Conservation (phyloP, 2,113 vertebrate species). For the Coracopsis vasa region DNA sequence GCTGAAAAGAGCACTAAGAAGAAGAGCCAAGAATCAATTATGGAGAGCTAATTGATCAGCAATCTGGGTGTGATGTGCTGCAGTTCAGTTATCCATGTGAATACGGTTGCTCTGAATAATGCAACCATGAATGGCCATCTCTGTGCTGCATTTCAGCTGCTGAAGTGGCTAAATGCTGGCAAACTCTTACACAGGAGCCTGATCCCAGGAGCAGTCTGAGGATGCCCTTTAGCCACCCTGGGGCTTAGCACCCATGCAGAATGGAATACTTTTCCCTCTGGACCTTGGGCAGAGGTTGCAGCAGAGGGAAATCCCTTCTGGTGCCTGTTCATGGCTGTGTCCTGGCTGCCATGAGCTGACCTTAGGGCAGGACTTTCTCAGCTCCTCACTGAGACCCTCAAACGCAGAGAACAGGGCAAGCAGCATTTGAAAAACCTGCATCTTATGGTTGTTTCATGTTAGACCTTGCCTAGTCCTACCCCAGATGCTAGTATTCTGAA, state of each 20-base stretch:
- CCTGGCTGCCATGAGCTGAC: neutral
- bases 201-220: neutral
- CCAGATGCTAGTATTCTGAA: neutral
- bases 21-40: slow-evolving; percentile 21
- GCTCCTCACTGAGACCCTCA: accelerated
- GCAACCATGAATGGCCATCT: accelerated
- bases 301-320: neutral
- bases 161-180: neutral
- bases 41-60: slow-evolving; percentile 21
- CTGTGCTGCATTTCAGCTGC: neutral
- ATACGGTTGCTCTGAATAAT: neutral
- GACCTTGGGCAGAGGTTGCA: neutral
- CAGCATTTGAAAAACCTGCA: neutral
- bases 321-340: neutral
- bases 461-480: neutral
- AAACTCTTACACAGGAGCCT: neutral
- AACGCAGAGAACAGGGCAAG: neutral
- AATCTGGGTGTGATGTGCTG: neutral
- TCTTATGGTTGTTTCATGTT: neutral
- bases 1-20: slow-evolving; percentile 12
- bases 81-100: neutral
- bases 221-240: neutral
- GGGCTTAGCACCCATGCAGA: neutral
- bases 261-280: neutral
- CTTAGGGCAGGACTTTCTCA: neutral